Base-by-base conservation (phyloP, 2,888 invertebrate species). In the Pardosa pseudoannulata region DNA sequence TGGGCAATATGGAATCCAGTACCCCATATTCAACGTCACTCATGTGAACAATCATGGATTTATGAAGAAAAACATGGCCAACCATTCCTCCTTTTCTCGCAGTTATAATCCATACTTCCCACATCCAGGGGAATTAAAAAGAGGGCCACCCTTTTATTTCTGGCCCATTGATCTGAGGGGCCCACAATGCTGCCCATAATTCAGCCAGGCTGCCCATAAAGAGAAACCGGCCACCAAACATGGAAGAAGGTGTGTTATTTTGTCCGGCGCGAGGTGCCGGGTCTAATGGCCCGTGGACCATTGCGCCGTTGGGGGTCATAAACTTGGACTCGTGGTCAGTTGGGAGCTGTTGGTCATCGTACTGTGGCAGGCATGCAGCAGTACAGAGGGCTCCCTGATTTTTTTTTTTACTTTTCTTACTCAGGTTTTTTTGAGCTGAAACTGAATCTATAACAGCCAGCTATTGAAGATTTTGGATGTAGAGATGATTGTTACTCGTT, bases 231-330 rank as follows among this genome's bases (percentile, higher is more conserved):
- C 56, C 56, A 5, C n/a, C 56, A 56, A 56, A 56, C 23, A 56
- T 56, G 56, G 23, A 56, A n/a, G n/a, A 23, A 56, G 56, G 56
- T 56, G 56, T 56, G 56, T 56, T 56, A 56, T 56, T 56, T 56
- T 56, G 56, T 56, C 56, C 16, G 56, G 23, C 5, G 23, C 5
- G 56, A 23, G 23, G 23, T 23, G 5, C 16, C 23, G 56, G 23
- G 7, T 56, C 56, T 23, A 56, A 85, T 85, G 78, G 78, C n/a
- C 76, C 67, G 28, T 67, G 83, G 29, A 62, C 83, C 78, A 85
- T 85, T 85, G 83, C 83, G 41, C 76, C 76, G 50, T 56, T 46
- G n/a, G 68, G 50, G 65, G 83, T 78, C 78, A 85, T 85, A 85
- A 85, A 85, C 79, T 72, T 50, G 31, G 62, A 9, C 70, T n/a